Base-by-base conservation (phyloP, 2,113 vertebrate genomes). In the Strix uralensis region DNA sequence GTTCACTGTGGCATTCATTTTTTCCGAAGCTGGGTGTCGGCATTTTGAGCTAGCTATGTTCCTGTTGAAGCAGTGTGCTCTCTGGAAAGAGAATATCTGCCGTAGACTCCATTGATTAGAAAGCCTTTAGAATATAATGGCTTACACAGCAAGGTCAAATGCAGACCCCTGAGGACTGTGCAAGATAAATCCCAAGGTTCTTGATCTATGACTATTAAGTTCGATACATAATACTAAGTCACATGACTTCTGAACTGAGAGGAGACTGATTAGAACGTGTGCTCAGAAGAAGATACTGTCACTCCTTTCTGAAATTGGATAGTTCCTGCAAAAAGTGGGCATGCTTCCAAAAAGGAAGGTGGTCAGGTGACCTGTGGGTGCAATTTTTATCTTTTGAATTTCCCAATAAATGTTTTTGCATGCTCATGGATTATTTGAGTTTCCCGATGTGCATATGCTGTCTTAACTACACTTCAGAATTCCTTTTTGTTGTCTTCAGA, bases 241-340 rank as follows among this genome's bases (percentile, higher is more conserved):
- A 8, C 13, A 1, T 78, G 36, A 46, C 54, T 81, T 72, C 26
- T 54, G 57, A 42, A n/a, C 57, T n/a, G 65, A 85, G 52, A 61
- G 26, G 32, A 67, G 38, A 7, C 61, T 8, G 40, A 40, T n/a
- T 26, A 30, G 44, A 72, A 25, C 0, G 0, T 52, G 49, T 1
- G 1, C 30, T 83, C 44, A 15, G 25, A 47, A 67, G 44, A 38
- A 44, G 34, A 21, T 15, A 14, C 25, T 19, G n/a, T 75, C 49
- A 20, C 18, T 32, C 26, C 51, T 34, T 29, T 44, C 55, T 14
- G 30, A 36, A 92, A 54, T 3, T 1, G 9, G 12, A 8, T 16
- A 36, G 25, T 54, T 71, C 10, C 51, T 87, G 47, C 44, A 36
- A 54, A 42, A 63, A 59, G 17, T 32, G 40, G 13, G 47, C 27